Evolutionary conservation across 2,797 vertebrate genomes (phyloP), one percentile per base, ranked within the genome.

Genomic region (Somateria mollissima): DNA sequence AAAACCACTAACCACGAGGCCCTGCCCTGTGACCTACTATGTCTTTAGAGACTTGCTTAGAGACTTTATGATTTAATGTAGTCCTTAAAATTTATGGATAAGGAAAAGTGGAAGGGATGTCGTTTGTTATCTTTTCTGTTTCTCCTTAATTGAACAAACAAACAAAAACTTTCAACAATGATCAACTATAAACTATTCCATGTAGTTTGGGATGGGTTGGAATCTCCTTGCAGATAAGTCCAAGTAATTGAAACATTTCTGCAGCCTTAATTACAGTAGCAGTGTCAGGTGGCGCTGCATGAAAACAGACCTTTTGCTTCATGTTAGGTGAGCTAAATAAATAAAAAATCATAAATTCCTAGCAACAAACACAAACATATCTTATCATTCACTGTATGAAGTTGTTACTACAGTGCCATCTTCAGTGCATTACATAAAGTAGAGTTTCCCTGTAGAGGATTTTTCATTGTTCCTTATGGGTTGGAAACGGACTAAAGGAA

Each of bases 381-480:
- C 75, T 91, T 84, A 88, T 89, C 71, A 94, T 95, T 97, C 96
- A 80, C 36, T 61, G 43, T 60, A 39, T 90, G 95, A 97, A 96
- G 69, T 97, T 97, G 96, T 97, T 97, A 94, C 97, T 97, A 96
- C 51, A 98, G 96, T 98, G 97, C 97, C 97, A 98, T 97, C 97
- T 98, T 98, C 97, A 98, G 97, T 96, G 94, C 83, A 0, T 84
- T 96, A 67, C 51, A 96, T 91, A 97, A 93, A 97, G 82, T 51
- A 85, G 90, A 90, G 39, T 84, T 96, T 76, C 65, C 45, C 51
- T 87, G 84, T 15, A 45, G 58, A 83, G 72, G 84, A 94, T 66
- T 85, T 91, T 88, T 27, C 71, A 94, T 95, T 95, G n/a, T 87
- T 89, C 22, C 75, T 94, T 89, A 57, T 37, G 30, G 57, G 22